phyloP scores from a whole-genome alignment of 1,140 invertebrate genomes.

The Drosophila albomicans region DNA sequence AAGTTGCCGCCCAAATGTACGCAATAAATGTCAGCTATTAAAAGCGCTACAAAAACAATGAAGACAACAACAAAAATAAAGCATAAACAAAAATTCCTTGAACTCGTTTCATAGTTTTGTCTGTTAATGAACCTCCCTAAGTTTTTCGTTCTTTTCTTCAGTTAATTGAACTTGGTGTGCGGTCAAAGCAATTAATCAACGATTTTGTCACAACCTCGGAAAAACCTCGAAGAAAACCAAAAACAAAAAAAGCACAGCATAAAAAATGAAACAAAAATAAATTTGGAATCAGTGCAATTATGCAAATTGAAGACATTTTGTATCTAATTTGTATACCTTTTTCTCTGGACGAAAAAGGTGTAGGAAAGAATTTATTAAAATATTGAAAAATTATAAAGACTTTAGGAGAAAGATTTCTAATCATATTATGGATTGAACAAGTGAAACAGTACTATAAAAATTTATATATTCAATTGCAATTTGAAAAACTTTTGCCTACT shows the following conservation, averaged over 20 bases:
- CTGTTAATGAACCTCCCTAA: conserved; percentile 44
- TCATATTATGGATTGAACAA: no score
- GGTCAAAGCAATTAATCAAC: conserved; percentile 77
- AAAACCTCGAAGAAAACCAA: conserved; percentile 37
- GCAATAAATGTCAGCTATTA: conserved; percentile 55
- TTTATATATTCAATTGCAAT: no score
- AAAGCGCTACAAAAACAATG: conserved; percentile 25
- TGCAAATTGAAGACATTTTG: conserved; percentile 69
- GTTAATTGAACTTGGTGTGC: conserved; percentile 60
- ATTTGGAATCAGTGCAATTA: conserved; percentile 74
- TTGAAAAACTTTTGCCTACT: no score
- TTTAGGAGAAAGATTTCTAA: no score
- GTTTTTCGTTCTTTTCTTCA: conserved; percentile 19
- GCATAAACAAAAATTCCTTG: conserved; percentile 2
- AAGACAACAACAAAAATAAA: conserved; percentile 6
- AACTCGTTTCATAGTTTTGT: conserved; percentile 50
- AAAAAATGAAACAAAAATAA: conserved; percentile 44
- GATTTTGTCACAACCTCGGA: conserved; percentile 63
- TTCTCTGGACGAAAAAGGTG: neutral
- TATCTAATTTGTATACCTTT: conserved; percentile 11
- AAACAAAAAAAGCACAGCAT: neutral
- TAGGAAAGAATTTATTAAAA: no score
- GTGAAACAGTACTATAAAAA: no score
- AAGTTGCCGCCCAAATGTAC: conserved; percentile 37
- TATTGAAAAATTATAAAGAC: no score